Evolutionary conservation across 2,113 vertebrate species (phyloP), one percentile per base, ranked within the genome.

Genomic region (Triplophysa dalaica): DNA sequence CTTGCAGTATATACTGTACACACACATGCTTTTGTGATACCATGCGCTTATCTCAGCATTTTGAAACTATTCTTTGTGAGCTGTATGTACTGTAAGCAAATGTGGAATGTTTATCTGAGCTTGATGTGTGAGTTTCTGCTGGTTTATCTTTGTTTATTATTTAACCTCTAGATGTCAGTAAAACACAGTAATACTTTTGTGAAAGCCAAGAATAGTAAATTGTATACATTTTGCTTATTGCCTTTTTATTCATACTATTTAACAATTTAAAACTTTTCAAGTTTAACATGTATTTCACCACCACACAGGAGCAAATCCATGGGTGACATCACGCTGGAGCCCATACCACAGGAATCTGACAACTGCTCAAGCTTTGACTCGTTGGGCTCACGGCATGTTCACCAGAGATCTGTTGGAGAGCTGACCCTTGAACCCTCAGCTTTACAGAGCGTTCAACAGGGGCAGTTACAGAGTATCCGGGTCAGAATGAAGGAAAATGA

Each of bases 231-330:
- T 26, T 70, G 24, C 24, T 4, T 3, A 1, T 38, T 38, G 33
- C 5, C 33, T 38, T 38, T 38, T 38, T 7, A 38, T 41, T 21
- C 14, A 11, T 26, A 16, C 33, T 58, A 19, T 61, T 8, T 50
- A 33, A 54, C 52, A 0, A 48, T n/a, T n/a, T n/a, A n/a, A n/a
- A n/a, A n/a, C n/a, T n/a, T n/a, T n/a, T n/a, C n/a, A n/a, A n/a
- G n/a, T n/a, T n/a, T n/a, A n/a, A 38, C 33, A 17, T 81, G 26
- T 82, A 69, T 77, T 2, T 88, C 41, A 85, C 14, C 76, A 12
- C 81, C 16, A 78, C 86, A 78, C 75, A 99, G 98, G 94, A 98
- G 95, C 85, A 98, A 99, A 87, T 98, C 97, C 16, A 83, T 97
- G 91, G 96, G 93, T 24, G 94, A 98, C 86, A 94, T 98, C 86